Conservation (phyloP, 2,113 vertebrate species). For the Machaerirhynchus nigripectus region DNA sequence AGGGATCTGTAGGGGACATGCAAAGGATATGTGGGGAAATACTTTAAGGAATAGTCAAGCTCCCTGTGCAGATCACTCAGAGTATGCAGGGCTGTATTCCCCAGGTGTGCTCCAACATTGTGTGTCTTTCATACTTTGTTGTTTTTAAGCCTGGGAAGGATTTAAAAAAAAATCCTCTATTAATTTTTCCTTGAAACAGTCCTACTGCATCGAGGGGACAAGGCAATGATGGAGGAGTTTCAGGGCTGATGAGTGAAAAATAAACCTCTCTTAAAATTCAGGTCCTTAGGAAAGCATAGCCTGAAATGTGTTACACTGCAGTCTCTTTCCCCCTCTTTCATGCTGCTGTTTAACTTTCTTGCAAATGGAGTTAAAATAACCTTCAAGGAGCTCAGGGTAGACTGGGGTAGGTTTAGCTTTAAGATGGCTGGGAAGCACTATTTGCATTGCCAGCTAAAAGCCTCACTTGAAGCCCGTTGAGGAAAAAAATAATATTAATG, state of each 20-base stretch:
- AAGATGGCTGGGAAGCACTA: background rate
- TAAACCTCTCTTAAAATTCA: background rate
- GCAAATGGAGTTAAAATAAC: background rate
- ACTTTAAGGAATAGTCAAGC: background rate
- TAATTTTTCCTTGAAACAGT: background rate
- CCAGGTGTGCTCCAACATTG: background rate
- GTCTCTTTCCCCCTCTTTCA: background rate
- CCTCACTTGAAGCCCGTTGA: background rate
- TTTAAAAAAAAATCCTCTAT: background rate
- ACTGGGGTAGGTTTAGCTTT: constrained; percentile 12
- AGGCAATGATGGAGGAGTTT: background rate
- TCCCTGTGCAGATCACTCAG: background rate
- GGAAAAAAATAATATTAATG: background rate
- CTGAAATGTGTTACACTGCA: background rate
- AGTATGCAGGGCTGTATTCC: background rate
- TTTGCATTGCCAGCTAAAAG: constrained; percentile 12
- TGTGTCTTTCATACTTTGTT: background rate
- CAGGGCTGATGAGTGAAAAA: background rate
- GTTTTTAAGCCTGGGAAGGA: background rate
- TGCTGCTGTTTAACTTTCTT: background rate
- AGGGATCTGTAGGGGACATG: background rate
- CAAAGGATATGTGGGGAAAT: background rate
- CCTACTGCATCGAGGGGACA: background rate
- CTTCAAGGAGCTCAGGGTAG: background rate
- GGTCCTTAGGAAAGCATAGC: background rate